Conservation (phyloP, 1,140 invertebrate genomes). For the Stegodyphus dumicola region DNA sequence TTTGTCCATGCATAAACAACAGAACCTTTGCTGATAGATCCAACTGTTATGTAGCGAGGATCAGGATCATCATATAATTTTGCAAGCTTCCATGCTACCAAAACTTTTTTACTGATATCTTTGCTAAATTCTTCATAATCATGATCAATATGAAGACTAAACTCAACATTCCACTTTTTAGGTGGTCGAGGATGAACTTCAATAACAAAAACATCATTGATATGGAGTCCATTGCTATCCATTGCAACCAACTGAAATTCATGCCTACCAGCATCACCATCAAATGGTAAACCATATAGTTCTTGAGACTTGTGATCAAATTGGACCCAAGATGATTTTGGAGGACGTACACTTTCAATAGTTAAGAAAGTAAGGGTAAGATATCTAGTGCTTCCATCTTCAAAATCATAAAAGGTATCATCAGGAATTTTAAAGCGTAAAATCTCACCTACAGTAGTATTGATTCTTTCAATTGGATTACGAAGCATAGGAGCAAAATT, state of each 20-base stretch:
- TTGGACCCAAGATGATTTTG: constrained; percentile 83
- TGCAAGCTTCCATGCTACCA: constrained; percentile 82
- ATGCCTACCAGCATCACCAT: constrained; percentile 76
- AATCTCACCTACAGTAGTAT: constrained; percentile 81
- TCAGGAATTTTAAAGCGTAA: constrained; percentile 81
- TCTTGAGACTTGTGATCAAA: constrained; percentile 89
- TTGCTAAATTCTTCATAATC: constrained; percentile 79
- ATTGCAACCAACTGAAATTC: constrained; percentile 82
- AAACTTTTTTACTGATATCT: constrained; percentile 73
- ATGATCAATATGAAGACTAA: constrained; percentile 78
- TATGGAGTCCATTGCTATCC: constrained; percentile 75
- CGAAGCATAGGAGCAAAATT: constrained; percentile 81
- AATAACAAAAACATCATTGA: constrained; percentile 83
- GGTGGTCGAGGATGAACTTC: constrained; percentile 73
- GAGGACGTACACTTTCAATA: constrained; percentile 77
- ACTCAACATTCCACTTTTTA: constrained; percentile 74
- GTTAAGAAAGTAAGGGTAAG: constrained; percentile 81
- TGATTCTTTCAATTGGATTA: constrained; percentile 86
- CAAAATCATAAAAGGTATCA: constrained; percentile 90
- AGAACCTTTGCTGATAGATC: constrained; percentile 71
- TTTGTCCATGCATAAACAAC: constrained; percentile 82
- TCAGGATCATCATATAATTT: constrained; percentile 81
- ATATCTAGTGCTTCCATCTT: constrained; percentile 81
- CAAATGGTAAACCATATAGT: constrained; percentile 85
- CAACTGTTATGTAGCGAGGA: constrained; percentile 78